Conservation (phyloP, 2,888 invertebrate genomes). For the Opisthograptis luteolata region DNA sequence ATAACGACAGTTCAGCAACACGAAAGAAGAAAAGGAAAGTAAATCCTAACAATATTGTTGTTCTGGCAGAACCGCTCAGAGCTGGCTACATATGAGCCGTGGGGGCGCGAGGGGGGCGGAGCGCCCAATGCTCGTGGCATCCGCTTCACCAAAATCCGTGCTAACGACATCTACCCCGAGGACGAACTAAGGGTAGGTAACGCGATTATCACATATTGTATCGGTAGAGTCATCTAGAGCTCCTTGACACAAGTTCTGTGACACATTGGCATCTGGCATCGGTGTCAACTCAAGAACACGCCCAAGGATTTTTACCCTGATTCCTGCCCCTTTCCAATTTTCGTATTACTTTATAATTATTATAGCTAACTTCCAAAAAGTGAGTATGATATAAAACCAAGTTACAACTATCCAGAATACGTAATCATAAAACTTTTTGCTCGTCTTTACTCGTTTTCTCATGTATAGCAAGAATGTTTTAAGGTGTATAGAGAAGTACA, state of each 20-base stretch:
- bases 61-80: constrained; percentile 85
- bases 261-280: too few relatives aligned
- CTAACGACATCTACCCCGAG: constrained; percentile 87
- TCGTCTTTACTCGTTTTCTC: not conserved
- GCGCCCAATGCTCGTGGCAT: constrained; percentile 87
- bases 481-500: constrained; percentile 2
- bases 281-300: too few relatives aligned
- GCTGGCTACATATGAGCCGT: constrained; percentile 90
- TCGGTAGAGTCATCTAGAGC: not conserved
- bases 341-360: too few relatives aligned
- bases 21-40: too few relatives aligned
- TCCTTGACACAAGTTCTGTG: too few relatives aligned
- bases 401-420: too few relatives aligned
- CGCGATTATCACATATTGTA: not conserved
- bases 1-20: too few relatives aligned
- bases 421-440: too few relatives aligned
- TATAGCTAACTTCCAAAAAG: too few relatives aligned
- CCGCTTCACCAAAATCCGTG: constrained; percentile 87
- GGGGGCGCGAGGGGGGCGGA: constrained; percentile 90
- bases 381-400: too few relatives aligned
- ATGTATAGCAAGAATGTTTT: not conserved
- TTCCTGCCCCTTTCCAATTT: too few relatives aligned
- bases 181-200: constrained; percentile 72
- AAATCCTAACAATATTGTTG: not conserved
- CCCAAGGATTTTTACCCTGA: too few relatives aligned